These are phyloP conservation scores for Stratiomys singularior DNA, from an alignment of 2,888 invertebrate species.

Conservation along the genomic window DNA sequence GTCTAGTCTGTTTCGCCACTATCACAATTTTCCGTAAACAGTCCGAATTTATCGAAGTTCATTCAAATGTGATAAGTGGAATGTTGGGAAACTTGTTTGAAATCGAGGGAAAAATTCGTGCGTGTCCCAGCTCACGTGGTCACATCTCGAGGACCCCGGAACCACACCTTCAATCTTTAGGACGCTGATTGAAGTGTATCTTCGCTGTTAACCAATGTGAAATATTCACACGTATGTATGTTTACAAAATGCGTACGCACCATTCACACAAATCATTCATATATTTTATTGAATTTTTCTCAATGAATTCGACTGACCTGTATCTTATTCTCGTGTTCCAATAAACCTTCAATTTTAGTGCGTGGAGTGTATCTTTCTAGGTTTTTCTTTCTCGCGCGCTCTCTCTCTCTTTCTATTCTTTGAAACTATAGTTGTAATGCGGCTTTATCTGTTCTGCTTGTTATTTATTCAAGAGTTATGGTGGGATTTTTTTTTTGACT, in stretches of 20 bases:
- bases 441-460: too few relatives aligned
- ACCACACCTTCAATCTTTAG: not conserved
- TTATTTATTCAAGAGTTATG: too few relatives aligned
- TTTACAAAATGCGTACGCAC: not conserved
- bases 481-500: too few relatives aligned
- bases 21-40: too few relatives aligned
- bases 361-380: not conserved
- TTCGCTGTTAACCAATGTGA: not conserved
- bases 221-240: not conserved
- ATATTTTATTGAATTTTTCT: slow-evolving; percentile 3
- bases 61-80: too few relatives aligned
- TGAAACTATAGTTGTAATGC: too few relatives aligned
- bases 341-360: not conserved
- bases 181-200: not conserved
- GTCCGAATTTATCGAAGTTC: too few relatives aligned
- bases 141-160: not conserved
- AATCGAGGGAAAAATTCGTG: not conserved
- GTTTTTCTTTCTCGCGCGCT: not conserved
- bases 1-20: too few relatives aligned
- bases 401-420: too few relatives aligned
- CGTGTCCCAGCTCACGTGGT: not conserved
- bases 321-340: not conserved
- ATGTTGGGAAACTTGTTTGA: too few relatives aligned
- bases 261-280: slow-evolving; percentile 1
- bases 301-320: not conserved